Conservation (phyloP, 2,113 vertebrate genomes). For the Microcebus murinus region DNA sequence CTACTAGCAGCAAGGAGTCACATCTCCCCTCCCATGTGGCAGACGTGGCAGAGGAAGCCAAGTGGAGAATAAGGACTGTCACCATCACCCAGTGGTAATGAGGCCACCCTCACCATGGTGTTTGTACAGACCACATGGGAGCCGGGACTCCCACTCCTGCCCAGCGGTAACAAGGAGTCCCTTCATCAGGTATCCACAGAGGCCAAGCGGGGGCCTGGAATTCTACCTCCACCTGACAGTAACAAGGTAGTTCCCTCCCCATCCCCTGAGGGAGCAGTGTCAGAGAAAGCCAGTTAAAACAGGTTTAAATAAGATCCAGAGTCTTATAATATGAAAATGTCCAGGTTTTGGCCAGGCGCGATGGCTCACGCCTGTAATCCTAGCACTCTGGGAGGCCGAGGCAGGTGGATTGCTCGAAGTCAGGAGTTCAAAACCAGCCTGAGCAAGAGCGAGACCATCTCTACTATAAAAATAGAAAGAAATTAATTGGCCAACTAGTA, state of each 20-base stretch:
- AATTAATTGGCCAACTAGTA: no score
- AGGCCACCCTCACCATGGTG: neutral
- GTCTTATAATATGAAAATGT: neutral
- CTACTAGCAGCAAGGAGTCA: neutral
- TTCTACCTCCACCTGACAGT: neutral
- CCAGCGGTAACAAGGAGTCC: neutral
- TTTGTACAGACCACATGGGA: neutral
- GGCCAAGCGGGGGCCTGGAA: neutral
- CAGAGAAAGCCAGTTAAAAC: neutral
- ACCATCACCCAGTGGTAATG: neutral
- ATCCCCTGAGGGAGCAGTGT: neutral
- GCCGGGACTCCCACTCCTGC: neutral
- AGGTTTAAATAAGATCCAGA: neutral
- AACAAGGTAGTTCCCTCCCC: neutral
- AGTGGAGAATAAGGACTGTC: neutral
- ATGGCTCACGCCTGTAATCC: no score
- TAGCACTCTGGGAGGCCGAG: no score
- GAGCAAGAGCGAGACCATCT: no score
- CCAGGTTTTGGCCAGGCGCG: neutral
- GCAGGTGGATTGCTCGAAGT: no score
- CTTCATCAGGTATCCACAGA: neutral
- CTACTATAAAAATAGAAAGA: no score
- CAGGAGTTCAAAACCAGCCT: no score
- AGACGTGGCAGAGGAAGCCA: neutral
- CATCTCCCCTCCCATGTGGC: neutral